phyloP scores from a whole-genome alignment of 35 echinoderm and acorn worm genomes.

The Ophiothrix spiculata region DNA sequence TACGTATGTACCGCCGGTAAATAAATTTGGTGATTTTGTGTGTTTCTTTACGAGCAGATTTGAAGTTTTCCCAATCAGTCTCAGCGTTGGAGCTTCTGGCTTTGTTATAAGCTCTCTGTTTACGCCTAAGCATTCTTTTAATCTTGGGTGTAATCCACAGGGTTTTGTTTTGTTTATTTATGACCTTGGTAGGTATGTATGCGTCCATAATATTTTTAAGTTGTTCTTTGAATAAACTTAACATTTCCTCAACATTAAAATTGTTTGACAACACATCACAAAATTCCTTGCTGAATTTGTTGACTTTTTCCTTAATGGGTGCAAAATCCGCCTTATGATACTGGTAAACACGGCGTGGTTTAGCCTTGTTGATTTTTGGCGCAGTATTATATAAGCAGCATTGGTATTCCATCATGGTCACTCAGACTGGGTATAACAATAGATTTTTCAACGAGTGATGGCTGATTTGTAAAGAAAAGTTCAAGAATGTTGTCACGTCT shows the following conservation, averaged over 20 bases:
- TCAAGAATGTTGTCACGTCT: too few species aligned
- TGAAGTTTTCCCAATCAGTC: neutral
- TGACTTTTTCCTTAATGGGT: constrained; percentile 17
- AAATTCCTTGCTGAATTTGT: neutral
- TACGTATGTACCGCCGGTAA: neutral
- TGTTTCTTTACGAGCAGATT: constrained; percentile 13
- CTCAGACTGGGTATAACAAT: too few species aligned
- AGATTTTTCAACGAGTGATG: too few species aligned
- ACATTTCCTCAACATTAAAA: constrained; percentile 4
- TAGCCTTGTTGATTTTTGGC: neutral
- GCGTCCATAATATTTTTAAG: neutral
- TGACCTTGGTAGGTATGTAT: neutral
- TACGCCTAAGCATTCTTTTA: neutral
- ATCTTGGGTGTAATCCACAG: neutral
- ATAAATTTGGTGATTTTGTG: constrained; percentile 19
- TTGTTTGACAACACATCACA: neutral
- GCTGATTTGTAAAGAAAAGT: too few species aligned
- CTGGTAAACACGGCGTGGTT: constrained; percentile 20
- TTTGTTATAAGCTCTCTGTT: neutral
- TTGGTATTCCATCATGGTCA: too few species aligned
- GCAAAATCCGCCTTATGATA: constrained; percentile 11
- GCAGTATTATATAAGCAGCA: neutral
- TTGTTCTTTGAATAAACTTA: neutral
- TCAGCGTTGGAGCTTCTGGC: neutral
- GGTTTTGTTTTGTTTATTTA: neutral